Evolutionary conservation across 2,113 vertebrate species (phyloP).

Genomic region (Scortum barcoo): DNA sequence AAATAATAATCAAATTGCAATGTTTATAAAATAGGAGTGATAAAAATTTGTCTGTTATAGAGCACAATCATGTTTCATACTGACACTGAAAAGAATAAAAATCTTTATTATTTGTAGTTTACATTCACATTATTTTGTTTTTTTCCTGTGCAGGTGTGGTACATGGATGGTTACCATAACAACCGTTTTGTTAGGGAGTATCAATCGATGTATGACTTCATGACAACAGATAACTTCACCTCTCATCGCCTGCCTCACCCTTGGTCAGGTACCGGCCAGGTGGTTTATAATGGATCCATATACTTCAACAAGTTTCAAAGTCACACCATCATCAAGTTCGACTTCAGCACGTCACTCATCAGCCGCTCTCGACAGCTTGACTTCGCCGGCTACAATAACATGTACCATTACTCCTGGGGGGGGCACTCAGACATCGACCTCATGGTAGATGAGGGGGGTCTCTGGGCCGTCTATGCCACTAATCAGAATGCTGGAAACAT

Average conservation of each 20-base stretch:
- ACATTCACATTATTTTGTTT: neutral
- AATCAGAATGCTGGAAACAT: conserved; percentile 78
- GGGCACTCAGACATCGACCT: conserved; percentile 77
- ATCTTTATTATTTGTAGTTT: neutral
- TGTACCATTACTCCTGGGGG: conserved; percentile 79
- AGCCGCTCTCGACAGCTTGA: conserved; percentile 71
- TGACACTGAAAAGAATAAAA: neutral
- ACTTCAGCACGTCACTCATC: conserved; percentile 69
- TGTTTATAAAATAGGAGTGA: too few species aligned
- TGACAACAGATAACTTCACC: conserved; percentile 73
- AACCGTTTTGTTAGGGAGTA: conserved; percentile 77
- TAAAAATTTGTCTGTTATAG: neutral
- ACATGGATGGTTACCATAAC: conserved; percentile 79
- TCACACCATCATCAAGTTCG: conserved; percentile 77
- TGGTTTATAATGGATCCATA: conserved; percentile 75
- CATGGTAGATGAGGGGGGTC: conserved; percentile 77
- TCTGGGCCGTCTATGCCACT: conserved; percentile 77
- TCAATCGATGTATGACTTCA: conserved; percentile 70
- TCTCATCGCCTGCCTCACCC: conserved; percentile 79
- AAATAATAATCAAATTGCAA: neutral
- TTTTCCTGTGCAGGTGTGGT: conserved; percentile 66
- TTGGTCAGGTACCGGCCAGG: conserved; percentile 76
- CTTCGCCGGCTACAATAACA: conserved; percentile 76
- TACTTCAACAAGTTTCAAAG: conserved; percentile 80
- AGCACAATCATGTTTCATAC: neutral